Base-by-base conservation (phyloP, 1,140 invertebrate genomes). In the Eriosoma lanigerum region DNA sequence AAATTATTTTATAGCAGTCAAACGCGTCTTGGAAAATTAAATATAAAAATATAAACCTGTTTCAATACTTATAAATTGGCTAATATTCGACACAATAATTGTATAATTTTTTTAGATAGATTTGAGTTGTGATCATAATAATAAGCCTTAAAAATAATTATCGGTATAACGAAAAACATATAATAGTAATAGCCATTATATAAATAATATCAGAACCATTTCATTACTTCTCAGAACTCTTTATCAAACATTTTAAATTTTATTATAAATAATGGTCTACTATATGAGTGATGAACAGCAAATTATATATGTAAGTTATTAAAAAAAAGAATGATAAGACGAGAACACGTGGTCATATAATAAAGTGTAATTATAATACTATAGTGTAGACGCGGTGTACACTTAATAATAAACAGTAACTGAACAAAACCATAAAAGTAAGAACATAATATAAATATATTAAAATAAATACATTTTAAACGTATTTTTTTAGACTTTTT, bases 211-310 rank as follows among this genome's bases (percentile, higher is more conserved):
- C 26, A 62, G 26, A 17, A 29, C 8, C 5, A 62, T 62, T 62
- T 62, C 58, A 62, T 62, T 62, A 29, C 17, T 62, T 62, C 58
- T 62, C 8, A 17, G 58, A 62, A 62, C 26, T 62, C 26, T 29
- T 62, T 62, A 62, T 62, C 58, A 24, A 32, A 26, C 17, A 19
- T 12, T 24, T 10, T 58, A 62, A 10, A 32, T 62, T 15, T 62
- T 62, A 19, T 62, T 62, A 62, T 29, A 29, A 62, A 62, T 60
- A 29, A 60, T 29, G 26, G 26, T 17, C 58, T 24, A n/a, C n/a
- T n/a, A n/a, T n/a, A 4, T 5, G 13, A 29, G 58, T 29, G 58
- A 62, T 32, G 58, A 62, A 62, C 58, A 10, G 26, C 29, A 29
- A 62, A 62, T 62, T 15, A 62, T 26, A 26, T 62, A 62, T 62